These are phyloP conservation scores for Sander vitreus DNA, from an alignment of 2,113 vertebrate genomes.

Conservation along the genomic window DNA sequence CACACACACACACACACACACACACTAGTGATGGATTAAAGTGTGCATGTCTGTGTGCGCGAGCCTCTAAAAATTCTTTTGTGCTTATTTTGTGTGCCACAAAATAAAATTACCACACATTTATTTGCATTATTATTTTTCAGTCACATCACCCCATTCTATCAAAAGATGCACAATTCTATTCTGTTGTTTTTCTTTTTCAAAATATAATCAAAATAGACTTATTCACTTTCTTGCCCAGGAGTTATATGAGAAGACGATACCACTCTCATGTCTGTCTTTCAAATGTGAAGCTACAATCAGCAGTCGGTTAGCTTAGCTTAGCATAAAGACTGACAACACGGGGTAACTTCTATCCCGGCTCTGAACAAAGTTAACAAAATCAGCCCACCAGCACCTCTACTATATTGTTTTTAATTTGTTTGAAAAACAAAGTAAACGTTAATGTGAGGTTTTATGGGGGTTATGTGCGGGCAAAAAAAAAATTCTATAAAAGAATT, in stretches of 20 bases:
- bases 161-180: background rate
- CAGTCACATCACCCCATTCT: background rate
- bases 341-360: background rate
- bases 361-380: background rate
- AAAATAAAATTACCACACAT: background rate
- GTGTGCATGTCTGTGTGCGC: no score
- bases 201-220: background rate
- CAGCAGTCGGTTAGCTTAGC: no score
- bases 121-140: background rate
- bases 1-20: conserved; percentile 7
- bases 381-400: background rate
- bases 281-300: background rate
- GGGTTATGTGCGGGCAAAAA: no score
- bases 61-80: no score
- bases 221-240: no score
- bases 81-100: background rate
- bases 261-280: background rate
- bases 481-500: background rate
- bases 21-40: background rate
- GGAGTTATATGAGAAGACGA: background rate
- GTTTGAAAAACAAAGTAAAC: no score
- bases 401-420: no score
- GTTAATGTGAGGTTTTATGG: no score
- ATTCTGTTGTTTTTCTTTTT: background rate
- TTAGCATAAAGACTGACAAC: background rate